phyloP scores from a whole-genome alignment of 2,888 invertebrate species.

The Apamea monoglypha region DNA sequence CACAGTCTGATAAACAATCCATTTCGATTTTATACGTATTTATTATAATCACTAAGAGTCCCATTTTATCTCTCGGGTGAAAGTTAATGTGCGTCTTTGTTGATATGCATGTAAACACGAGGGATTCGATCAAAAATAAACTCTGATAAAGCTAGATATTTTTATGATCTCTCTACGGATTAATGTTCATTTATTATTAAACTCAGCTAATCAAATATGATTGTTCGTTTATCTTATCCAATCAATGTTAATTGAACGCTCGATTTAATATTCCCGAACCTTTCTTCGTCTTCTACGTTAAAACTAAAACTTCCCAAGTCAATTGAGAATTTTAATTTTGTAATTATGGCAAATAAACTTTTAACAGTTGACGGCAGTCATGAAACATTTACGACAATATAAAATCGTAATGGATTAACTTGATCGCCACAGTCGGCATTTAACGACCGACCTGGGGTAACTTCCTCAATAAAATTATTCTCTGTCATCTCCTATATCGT shows the following conservation, averaged over 20 bases:
- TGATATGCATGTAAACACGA: slow-evolving; percentile 44
- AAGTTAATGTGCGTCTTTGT: slow-evolving; percentile 46
- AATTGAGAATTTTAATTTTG: slow-evolving; percentile 73
- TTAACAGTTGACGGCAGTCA: slow-evolving; percentile 82
- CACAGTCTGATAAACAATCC: slow-evolving; percentile 37
- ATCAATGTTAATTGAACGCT: slow-evolving; percentile 49
- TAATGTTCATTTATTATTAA: slow-evolving; percentile 44
- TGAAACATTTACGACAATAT: slow-evolving; percentile 88
- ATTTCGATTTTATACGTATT: slow-evolving; percentile 20
- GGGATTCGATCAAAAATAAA: slow-evolving; percentile 40
- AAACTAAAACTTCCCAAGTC: slow-evolving; percentile 56
- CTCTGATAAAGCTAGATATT: slow-evolving; percentile 31
- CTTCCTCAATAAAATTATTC: slow-evolving; percentile 89
- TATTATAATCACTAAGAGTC: slow-evolving; percentile 32
- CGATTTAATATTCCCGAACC: slow-evolving; percentile 30
- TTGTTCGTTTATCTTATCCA: slow-evolving; percentile 49
- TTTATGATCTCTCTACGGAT: slow-evolving; percentile 40
- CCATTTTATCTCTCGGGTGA: slow-evolving; percentile 44
- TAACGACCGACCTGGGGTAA: slow-evolving; percentile 85
- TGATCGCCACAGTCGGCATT: slow-evolving; percentile 83
- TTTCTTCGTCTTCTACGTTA: slow-evolving; percentile 47
- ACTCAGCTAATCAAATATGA: slow-evolving; percentile 36
- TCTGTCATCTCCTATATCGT: slow-evolving; percentile 73
- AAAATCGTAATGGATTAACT: slow-evolving; percentile 89
- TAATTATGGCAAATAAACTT: slow-evolving; percentile 79